Evolutionary conservation across 2,113 vertebrate genomes (phyloP).

Genomic region (Mobula hypostoma): DNA sequence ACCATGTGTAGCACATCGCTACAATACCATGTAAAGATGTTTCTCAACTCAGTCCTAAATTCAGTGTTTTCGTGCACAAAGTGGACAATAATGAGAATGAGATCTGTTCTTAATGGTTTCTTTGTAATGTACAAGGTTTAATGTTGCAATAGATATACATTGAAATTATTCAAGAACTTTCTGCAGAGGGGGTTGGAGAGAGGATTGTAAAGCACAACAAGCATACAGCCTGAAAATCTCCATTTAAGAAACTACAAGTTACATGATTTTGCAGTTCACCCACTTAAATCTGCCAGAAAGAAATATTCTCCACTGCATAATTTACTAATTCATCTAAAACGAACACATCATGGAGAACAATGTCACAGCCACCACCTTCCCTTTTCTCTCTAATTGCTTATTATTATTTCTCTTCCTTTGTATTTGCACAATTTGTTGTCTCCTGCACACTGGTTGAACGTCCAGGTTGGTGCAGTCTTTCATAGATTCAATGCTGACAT

Average conservation of each 20-base stretch:
- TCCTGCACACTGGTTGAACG: too few relatives aligned
- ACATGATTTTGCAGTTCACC: not conserved
- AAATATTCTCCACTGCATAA: not conserved
- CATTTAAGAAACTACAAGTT: not conserved
- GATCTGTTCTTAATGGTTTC: not conserved
- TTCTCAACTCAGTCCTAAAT: too few relatives aligned
- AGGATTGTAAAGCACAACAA: too few relatives aligned
- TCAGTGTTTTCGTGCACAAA: not conserved
- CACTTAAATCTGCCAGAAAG: not conserved
- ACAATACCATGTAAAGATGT: too few relatives aligned
- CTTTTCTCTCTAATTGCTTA: too few relatives aligned
- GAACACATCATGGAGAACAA: not conserved
- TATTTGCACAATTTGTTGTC: too few relatives aligned
- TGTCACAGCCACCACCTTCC: not conserved
- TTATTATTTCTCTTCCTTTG: too few relatives aligned
- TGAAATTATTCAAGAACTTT: not conserved
- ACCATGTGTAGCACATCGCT: too few relatives aligned
- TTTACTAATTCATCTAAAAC: not conserved
- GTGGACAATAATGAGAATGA: not conserved
- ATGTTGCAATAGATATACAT: not conserved
- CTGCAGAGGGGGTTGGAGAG: not conserved
- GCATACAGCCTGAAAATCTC: not conserved
- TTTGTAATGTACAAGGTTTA: not conserved
- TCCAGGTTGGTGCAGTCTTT: too few relatives aligned
- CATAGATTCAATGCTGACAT: too few relatives aligned